A percentile compares a stretch with the other conserved stretches of the same genome.
Evolutionary conservation across 2,797 vertebrate species (phyloP).

Genomic region (Limnodromus scolopaceus): DNA sequence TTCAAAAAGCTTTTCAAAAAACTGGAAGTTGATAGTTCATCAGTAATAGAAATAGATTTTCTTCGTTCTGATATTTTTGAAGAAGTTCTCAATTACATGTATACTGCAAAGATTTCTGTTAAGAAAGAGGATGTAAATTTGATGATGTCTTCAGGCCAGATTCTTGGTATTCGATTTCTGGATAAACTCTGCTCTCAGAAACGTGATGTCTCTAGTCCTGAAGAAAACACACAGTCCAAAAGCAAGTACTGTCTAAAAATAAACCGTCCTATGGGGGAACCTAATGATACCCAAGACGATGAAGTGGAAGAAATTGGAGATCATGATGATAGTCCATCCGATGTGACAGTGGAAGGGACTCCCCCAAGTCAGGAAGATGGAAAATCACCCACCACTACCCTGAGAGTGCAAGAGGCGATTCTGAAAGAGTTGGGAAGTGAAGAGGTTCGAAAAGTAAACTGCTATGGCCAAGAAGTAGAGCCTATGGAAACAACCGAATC

Average conservation of each 20-base stretch:
- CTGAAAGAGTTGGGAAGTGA: constrained; percentile 93
- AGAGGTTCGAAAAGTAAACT: constrained; percentile 94
- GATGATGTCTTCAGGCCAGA: constrained; percentile 97
- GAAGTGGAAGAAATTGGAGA: constrained; percentile 90
- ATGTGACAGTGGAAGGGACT: constrained; percentile 90
- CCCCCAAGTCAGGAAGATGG: constrained; percentile 88
- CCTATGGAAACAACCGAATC: constrained; percentile 89
- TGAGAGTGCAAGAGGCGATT: constrained; percentile 94
- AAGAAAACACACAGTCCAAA: constrained; percentile 86
- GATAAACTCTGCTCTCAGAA: constrained; percentile 96
- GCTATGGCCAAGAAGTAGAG: constrained; percentile 94
- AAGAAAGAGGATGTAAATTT: constrained; percentile 96
- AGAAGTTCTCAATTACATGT: constrained; percentile 97
- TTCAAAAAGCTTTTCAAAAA: constrained; percentile 98
- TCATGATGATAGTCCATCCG: constrained; percentile 88
- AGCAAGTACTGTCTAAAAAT: constrained; percentile 94
- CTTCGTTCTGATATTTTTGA: constrained; percentile 96
- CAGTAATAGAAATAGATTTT: constrained; percentile 95
- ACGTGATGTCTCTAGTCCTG: constrained; percentile 89
- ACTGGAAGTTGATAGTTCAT: constrained; percentile 93
- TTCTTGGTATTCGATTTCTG: constrained; percentile 93
- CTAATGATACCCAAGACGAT: constrained; percentile 89
- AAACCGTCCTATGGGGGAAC: constrained; percentile 88
- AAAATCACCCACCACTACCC: constrained; percentile 83
- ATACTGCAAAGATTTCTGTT: constrained; percentile 92